A percentile compares a stretch with the other conserved stretches of the same genome.
phyloP scores from a whole-genome alignment of 2,797 vertebrate genomes.

The Tauraco hartlaubi region DNA sequence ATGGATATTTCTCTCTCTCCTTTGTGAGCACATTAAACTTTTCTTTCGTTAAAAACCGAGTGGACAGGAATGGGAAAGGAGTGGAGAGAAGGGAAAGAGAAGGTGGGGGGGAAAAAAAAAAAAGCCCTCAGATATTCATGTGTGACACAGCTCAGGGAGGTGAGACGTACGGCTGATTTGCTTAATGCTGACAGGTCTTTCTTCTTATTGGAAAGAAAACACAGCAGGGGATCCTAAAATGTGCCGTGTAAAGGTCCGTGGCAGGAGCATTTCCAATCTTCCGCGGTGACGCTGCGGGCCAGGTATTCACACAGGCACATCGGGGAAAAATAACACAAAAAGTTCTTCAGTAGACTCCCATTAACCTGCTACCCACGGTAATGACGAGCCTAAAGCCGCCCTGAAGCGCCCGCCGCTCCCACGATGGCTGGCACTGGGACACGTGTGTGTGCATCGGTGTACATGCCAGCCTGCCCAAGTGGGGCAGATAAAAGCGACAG shows the following conservation, averaged over 20 bases:
- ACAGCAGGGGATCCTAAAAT: conserved; percentile 77
- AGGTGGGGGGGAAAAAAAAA: neutral
- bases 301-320: conserved; percentile 50
- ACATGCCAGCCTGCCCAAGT: neutral
- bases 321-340: conserved; percentile 9
- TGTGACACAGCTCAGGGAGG: conserved; percentile 74
- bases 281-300: conserved; percentile 60
- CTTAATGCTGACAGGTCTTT: conserved; percentile 81
- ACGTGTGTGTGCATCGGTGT: no score
- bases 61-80: conserved; percentile 43
- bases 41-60: conserved; percentile 61
- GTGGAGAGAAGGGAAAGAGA: conserved; percentile 20
- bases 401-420: fast-evolving
- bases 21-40: conserved; percentile 58
- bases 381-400: neutral
- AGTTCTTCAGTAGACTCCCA: conserved; percentile 29
- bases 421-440: fast-evolving
- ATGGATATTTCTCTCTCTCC: conserved; percentile 67
- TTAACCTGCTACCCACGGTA: neutral
- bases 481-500: neutral
- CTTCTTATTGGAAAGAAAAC: conserved; percentile 77
- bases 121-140: conserved; percentile 71
- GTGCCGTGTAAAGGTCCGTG: conserved; percentile 74
- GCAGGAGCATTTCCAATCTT: conserved; percentile 75
- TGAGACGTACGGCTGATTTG: conserved; percentile 74